phyloP scores from a whole-genome alignment of 2,888 invertebrate species.

The Drosophila quinaria region DNA sequence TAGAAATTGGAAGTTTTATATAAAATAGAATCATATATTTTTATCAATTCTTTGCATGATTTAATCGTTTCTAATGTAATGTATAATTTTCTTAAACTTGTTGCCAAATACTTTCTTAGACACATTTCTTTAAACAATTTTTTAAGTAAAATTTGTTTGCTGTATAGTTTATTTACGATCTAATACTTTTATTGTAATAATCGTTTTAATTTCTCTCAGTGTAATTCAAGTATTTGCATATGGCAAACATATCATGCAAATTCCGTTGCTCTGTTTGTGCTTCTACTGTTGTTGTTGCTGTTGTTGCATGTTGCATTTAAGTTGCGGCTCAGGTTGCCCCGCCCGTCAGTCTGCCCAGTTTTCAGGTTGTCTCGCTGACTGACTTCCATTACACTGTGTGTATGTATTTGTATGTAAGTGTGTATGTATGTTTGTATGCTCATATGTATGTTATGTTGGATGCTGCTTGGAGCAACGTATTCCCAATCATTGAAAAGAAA shows the following conservation, averaged over 20 bases:
- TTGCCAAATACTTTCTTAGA: too few species aligned
- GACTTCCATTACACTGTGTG: conserved; percentile 2
- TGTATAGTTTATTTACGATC: not conserved
- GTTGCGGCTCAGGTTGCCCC: conserved; percentile 36
- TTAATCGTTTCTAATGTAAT: too few species aligned
- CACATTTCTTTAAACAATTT: too few species aligned
- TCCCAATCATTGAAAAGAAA: conserved; percentile 76
- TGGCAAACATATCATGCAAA: conserved; percentile 74
- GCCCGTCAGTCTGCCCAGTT: conserved; percentile 16
- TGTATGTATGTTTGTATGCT: not conserved
- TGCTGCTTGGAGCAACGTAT: conserved; percentile 24
- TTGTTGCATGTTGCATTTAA: conserved; percentile 19
- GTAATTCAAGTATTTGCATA: conserved; percentile 64
- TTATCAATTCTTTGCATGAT: too few species aligned
- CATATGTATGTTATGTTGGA: conserved; percentile 8
- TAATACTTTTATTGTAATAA: not conserved
- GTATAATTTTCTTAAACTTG: too few species aligned
- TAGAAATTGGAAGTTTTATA: too few species aligned
- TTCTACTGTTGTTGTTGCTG: conserved; percentile 36
- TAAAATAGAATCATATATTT: too few species aligned
- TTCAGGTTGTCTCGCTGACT: conserved; percentile 19
- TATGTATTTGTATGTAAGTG: conserved; percentile 3
- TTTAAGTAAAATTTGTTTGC: too few species aligned
- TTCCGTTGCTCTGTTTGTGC: conserved; percentile 46
- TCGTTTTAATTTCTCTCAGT: conserved; percentile 44